Conservation (phyloP, 1,140 invertebrate species). For the Drosophila dunni region DNA sequence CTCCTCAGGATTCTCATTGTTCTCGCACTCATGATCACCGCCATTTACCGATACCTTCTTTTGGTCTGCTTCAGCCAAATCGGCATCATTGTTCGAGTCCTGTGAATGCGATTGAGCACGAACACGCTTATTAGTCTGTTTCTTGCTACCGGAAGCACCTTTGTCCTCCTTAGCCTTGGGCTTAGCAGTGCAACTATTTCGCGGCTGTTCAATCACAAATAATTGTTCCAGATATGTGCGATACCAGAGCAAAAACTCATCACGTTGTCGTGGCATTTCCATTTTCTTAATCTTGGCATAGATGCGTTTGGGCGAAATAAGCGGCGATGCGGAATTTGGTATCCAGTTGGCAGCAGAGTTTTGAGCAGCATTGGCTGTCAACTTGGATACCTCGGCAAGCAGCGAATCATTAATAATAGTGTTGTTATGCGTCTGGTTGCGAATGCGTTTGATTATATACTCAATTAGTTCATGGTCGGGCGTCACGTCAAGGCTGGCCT, state of each 20-base stretch:
- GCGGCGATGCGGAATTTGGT: slow-evolving; percentile 43
- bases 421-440: slow-evolving; percentile 78
- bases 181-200: slow-evolving; percentile 18
- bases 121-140: slow-evolving; percentile 58
- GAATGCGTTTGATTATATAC: slow-evolving; percentile 78
- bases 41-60: slow-evolving; percentile 72
- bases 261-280: slow-evolving; percentile 71
- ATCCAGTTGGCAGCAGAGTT: slow-evolving; percentile 63
- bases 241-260: slow-evolving; percentile 77
- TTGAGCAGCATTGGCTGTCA: slow-evolving; percentile 78
- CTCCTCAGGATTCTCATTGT: slow-evolving; percentile 77
- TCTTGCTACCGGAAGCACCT: slow-evolving; percentile 15
- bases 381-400: slow-evolving; percentile 74
- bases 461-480: slow-evolving; percentile 78
- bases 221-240: slow-evolving; percentile 72
- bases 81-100: slow-evolving; percentile 84
- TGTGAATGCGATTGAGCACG: slow-evolving; percentile 64
- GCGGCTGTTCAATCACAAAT: slow-evolving; percentile 65
- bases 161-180: slow-evolving; percentile 10
- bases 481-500: slow-evolving; percentile 40
- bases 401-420: slow-evolving; percentile 77
- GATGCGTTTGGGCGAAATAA: slow-evolving; percentile 78
- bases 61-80: slow-evolving; percentile 86
- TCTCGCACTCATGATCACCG: slow-evolving; percentile 64
- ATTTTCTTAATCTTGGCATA: slow-evolving; percentile 82